Evolutionary conservation across 1,140 invertebrate species (phyloP).

Genomic region (Gonatopus flavifemur): DNA sequence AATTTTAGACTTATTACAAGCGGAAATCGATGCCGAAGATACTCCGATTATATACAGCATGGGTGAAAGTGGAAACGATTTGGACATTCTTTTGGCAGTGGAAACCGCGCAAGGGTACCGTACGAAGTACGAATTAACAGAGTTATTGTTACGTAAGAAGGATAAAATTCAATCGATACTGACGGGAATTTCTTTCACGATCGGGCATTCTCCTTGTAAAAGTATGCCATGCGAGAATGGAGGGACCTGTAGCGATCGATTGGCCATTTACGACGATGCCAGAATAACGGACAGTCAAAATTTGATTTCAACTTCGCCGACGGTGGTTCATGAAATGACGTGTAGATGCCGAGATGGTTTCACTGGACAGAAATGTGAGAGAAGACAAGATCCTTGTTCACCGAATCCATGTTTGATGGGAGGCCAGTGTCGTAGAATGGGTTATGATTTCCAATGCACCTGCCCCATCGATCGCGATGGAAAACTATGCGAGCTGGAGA

Average conservation of each 20-base stretch:
- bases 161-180: conserved; percentile 66
- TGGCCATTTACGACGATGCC: conserved; percentile 70
- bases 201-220: conserved; percentile 76
- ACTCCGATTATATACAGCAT: conserved; percentile 73
- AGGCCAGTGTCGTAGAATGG: conserved; percentile 79
- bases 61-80: conserved; percentile 64
- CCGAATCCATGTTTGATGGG: conserved; percentile 83
- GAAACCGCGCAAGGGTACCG: conserved; percentile 60
- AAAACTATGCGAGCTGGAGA: conserved; percentile 79
- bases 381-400: conserved; percentile 85
- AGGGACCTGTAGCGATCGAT: conserved; percentile 72
- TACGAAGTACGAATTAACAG: conserved; percentile 64
- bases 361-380: conserved; percentile 76
- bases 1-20: conserved; percentile 71
- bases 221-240: conserved; percentile 72
- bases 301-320: conserved; percentile 79
- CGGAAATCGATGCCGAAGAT: conserved; percentile 65
- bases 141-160: conserved; percentile 66
- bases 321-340: conserved; percentile 72
- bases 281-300: conserved; percentile 75
- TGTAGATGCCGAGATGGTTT: conserved; percentile 82
- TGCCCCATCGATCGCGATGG: conserved; percentile 79
- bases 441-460: conserved; percentile 79
- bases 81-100: conserved; percentile 69
- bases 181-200: conserved; percentile 59